Conservation (phyloP, 2,113 vertebrate species). For the Cariama cristata region DNA sequence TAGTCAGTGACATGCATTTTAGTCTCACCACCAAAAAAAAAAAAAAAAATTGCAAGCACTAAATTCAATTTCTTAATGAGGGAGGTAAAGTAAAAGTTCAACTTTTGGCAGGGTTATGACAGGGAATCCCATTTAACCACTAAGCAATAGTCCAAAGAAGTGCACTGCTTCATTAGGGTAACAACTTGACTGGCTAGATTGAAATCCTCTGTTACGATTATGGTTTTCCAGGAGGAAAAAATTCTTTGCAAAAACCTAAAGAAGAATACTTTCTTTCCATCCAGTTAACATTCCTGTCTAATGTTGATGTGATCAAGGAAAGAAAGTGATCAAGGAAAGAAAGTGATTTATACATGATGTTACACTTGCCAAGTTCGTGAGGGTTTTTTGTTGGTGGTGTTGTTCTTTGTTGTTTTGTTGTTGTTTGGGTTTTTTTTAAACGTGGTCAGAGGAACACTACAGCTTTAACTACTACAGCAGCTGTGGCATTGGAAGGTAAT, state of each 20-base stretch:
- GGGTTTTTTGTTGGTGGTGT: too few species aligned
- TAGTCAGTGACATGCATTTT: neutral
- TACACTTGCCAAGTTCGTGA: neutral
- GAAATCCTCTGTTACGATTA: neutral
- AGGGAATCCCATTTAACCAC: neutral
- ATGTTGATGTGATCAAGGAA: neutral
- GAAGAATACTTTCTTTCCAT: neutral
- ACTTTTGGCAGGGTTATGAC: neutral
- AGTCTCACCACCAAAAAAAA: neutral
- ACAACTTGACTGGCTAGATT: too few species aligned
- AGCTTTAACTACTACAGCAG: neutral
- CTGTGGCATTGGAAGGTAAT: neutral
- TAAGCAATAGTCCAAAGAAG: neutral
- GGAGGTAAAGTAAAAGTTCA: neutral
- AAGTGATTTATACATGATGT: rapidly evolving
- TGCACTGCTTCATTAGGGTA: neutral
- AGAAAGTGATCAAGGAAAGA: neutral
- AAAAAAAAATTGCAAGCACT: neutral
- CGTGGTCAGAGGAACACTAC: neutral
- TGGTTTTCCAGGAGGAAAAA: neutral
- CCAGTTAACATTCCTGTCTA: rapidly evolving
- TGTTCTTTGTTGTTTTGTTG: too few species aligned
- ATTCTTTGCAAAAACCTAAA: neutral
- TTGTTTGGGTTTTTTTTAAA: neutral
- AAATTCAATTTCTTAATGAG: neutral